These are phyloP conservation scores for Lordiphosa collinella DNA, from an alignment of 1,140 invertebrate genomes.

Conservation along the genomic window DNA sequence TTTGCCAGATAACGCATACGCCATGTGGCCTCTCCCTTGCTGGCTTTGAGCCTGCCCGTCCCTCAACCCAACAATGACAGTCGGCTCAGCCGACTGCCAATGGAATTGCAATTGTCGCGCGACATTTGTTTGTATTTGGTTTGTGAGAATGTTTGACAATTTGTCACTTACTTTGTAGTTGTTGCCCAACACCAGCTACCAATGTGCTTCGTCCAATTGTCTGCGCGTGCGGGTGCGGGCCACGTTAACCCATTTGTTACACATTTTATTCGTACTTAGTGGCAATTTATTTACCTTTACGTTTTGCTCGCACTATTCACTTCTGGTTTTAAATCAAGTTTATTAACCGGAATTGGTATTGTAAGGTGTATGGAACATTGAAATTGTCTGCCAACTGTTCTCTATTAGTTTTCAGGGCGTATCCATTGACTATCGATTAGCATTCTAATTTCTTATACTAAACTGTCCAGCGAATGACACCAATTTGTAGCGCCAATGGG, in stretches of 20 bases:
- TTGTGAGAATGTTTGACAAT: conserved; percentile 65
- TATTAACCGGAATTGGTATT: conserved; percentile 68
- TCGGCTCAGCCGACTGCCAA: conserved; percentile 22
- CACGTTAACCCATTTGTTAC: conserved; percentile 66
- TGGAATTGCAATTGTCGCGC: conserved; percentile 57
- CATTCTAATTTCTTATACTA: conserved; percentile 76
- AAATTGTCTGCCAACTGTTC: conserved; percentile 6
- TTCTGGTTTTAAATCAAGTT: conserved; percentile 78
- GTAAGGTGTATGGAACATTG: conserved; percentile 7
- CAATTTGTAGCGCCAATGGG: conserved; percentile 63
- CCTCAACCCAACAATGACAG: conserved; percentile 41
- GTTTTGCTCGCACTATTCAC: conserved; percentile 43
- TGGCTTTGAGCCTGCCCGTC: conserved; percentile 54
- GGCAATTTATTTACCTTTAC: conserved; percentile 64
- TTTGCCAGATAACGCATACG: conserved; percentile 45
- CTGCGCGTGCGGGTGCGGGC: conserved; percentile 35
- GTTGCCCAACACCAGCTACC: neutral
- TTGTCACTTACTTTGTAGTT: conserved; percentile 56
- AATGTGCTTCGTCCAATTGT: conserved; percentile 14
- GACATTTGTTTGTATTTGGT: conserved; percentile 28
- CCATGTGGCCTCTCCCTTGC: conserved; percentile 57
- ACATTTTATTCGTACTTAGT: conserved; percentile 70
- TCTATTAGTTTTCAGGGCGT: conserved; percentile 58
- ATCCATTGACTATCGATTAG: conserved; percentile 68
- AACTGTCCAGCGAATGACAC: conserved; percentile 33